phyloP scores from a whole-genome alignment of 2,113 vertebrate species.

The Burhinus bistriatus region DNA sequence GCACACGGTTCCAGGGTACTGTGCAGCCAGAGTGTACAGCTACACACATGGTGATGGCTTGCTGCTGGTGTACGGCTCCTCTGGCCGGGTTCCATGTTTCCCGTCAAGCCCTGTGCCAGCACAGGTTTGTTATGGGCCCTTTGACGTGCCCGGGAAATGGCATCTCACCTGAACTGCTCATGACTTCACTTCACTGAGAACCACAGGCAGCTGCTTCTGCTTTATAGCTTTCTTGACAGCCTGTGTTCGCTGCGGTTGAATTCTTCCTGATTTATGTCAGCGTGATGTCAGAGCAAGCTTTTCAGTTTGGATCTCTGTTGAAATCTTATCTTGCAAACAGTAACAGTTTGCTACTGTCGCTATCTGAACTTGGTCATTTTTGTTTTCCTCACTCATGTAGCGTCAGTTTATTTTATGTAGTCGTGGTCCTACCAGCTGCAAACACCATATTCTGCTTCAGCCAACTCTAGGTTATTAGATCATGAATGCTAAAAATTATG shows the following conservation, averaged over 20 bases:
- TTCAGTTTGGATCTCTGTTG: not conserved
- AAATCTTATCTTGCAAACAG: slow-evolving; percentile 21
- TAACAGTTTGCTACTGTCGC: slow-evolving; percentile 6
- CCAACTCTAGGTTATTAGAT: slow-evolving; percentile 72
- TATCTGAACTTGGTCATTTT: slow-evolving; percentile 32
- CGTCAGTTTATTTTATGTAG: slow-evolving; percentile 30
- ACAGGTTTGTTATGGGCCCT: not conserved
- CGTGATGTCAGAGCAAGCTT: slow-evolving; percentile 13
- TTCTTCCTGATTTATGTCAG: slow-evolving; percentile 48
- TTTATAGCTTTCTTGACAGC: slow-evolving; percentile 37
- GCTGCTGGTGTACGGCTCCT: not conserved
- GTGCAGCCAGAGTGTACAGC: not conserved
- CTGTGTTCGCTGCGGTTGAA: not conserved
- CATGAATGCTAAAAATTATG: slow-evolving; percentile 71
- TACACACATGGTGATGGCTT: accelerated
- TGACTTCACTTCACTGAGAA: not conserved
- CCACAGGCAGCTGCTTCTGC: not conserved
- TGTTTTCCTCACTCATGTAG: slow-evolving; percentile 32
- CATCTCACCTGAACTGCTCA: slow-evolving; percentile 18
- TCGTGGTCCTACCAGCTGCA: slow-evolving; percentile 47
- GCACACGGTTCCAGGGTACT: not conserved
- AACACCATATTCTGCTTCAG: slow-evolving; percentile 57
- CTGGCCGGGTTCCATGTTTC: not conserved
- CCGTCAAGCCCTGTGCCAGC: not conserved
- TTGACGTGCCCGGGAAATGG: not conserved